Percentiles rank a stretch among this genome's conserved stretches.
Conservation (phyloP, 1,140 invertebrate genomes). For the Pomacea maculata region DNA sequence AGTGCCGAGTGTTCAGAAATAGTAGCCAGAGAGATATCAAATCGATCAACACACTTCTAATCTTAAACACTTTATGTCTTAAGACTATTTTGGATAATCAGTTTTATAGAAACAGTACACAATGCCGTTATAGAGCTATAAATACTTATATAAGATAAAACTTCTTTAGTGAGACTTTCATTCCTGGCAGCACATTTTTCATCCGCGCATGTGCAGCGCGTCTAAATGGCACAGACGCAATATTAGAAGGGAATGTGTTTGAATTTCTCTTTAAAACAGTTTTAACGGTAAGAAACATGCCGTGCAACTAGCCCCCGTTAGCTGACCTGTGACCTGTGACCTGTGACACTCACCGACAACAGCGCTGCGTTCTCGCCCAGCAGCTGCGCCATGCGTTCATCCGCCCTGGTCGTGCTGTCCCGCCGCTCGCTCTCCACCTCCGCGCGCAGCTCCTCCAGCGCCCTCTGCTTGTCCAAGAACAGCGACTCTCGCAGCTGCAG, state of each 20-base stretch:
- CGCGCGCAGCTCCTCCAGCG: slow-evolving; percentile 43
- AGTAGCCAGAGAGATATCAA: no score
- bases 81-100: no score
- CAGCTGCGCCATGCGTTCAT: slow-evolving; percentile 43
- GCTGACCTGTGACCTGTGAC: background rate
- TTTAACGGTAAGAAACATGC: background rate
- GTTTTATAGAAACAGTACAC: no score
- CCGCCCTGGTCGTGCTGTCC: slow-evolving; percentile 32
- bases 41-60: no score
- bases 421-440: slow-evolving; percentile 49
- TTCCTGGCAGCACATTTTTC: no score
- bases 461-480: slow-evolving; percentile 57
- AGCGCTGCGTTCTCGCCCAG: slow-evolving; percentile 41
- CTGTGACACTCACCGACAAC: slow-evolving; percentile 35
- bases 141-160: no score
- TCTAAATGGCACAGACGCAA: background rate
- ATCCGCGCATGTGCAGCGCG: no score
- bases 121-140: no score
- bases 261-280: background rate
- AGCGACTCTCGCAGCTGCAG: slow-evolving; percentile 52
- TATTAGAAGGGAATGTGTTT: background rate
- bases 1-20: background rate
- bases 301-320: no score
- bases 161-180: no score
- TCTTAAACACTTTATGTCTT: no score